These are phyloP conservation scores for Micromussa lordhowensis DNA, from an alignment of 92 coral and sea anemone genomes.

Conservation along the genomic window DNA sequence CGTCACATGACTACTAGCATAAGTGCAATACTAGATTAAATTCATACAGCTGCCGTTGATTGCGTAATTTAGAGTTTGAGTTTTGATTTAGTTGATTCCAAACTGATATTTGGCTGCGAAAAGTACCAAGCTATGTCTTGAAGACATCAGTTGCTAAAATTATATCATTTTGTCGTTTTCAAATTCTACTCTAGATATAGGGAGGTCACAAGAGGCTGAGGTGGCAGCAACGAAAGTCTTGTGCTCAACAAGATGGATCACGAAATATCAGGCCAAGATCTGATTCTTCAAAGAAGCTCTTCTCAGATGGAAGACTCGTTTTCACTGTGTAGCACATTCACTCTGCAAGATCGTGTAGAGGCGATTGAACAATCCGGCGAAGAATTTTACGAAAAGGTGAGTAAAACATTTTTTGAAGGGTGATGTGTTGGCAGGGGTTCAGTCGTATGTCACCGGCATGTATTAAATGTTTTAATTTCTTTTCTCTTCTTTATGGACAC, in stretches of 20 bases:
- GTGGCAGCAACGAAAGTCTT: not conserved
- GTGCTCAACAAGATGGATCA: conserved; percentile 1
- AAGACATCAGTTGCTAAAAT: not conserved
- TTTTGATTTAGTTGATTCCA: not conserved
- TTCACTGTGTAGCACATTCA: conserved; percentile 10
- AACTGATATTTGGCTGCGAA: not conserved
- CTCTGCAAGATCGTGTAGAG: conserved; percentile 40
- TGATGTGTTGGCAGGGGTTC: too few species aligned
- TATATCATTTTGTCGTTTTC: not conserved
- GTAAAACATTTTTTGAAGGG: not conserved
- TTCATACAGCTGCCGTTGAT: not conserved
- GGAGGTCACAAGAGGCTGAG: too few species aligned
- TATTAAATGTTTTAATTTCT: not conserved
- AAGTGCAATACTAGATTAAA: not conserved
- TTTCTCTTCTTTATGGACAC: not conserved
- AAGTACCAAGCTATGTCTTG: not conserved
- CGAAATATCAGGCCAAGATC: conserved; percentile 17
- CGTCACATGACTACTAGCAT: not conserved
- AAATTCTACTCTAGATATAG: not conserved
- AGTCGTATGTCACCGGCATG: not conserved
- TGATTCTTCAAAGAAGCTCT: conserved; percentile 32
- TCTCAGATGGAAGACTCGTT: conserved; percentile 5
- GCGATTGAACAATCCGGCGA: conserved; percentile 7
- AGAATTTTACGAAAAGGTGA: conserved; percentile 46
- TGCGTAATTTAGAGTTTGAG: not conserved